Conservation (phyloP, 2,113 vertebrate species). For the Burhinus oedicnemus region DNA sequence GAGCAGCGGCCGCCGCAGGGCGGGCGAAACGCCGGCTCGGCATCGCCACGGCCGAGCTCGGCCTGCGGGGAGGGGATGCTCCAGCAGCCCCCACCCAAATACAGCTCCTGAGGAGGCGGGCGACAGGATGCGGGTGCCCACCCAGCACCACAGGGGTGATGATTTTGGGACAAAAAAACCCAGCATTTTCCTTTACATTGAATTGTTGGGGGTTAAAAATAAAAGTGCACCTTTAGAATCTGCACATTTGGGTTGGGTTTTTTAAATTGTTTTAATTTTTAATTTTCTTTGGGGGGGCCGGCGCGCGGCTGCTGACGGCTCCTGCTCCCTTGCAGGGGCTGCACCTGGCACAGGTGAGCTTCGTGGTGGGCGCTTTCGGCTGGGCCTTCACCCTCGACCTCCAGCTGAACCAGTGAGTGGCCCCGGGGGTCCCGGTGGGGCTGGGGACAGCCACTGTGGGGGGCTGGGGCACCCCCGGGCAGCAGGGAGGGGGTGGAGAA, state of each 20-base stretch:
- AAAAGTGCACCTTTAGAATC: background rate
- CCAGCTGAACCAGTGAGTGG: slow-evolving; percentile 89
- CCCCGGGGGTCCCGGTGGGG: accelerated
- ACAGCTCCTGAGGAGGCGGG: background rate
- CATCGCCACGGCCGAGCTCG: background rate
- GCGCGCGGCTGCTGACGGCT: background rate
- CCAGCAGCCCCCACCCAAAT: background rate
- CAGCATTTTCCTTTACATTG: background rate
- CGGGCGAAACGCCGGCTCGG: background rate
- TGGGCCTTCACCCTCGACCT: slow-evolving; percentile 88
- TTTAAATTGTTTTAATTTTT: background rate
- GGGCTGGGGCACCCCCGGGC: background rate
- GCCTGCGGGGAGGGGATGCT: background rate
- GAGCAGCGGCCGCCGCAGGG: background rate
- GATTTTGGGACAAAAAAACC: accelerated
- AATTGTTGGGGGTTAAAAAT: background rate
- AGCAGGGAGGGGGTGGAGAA: background rate
- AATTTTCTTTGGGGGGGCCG: background rate
- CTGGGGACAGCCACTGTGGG: background rate
- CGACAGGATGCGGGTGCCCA: background rate
- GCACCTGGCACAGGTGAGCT: slow-evolving; percentile 89
- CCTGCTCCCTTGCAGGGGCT: slow-evolving; percentile 72
- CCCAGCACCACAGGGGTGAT: background rate
- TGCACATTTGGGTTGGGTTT: background rate
- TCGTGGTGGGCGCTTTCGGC: slow-evolving; percentile 85